These are phyloP conservation scores for Acyrthosiphon pisum DNA, from an alignment of 1,140 invertebrate genomes.

Conservation along the genomic window DNA sequence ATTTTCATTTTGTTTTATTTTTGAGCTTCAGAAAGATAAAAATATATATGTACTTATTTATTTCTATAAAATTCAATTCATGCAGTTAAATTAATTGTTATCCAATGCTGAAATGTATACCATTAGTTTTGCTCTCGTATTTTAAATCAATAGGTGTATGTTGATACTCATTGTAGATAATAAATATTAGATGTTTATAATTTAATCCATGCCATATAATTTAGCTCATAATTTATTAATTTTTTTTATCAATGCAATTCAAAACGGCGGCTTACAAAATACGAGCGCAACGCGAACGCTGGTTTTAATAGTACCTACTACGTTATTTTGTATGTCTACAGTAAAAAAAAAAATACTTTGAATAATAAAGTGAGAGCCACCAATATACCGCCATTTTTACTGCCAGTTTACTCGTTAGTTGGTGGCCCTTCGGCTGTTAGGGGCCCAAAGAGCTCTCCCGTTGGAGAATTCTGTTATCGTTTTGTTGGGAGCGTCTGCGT, in stretches of 20 bases:
- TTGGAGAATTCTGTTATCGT: no score
- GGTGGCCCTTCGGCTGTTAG: no score
- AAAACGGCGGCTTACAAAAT: not conserved
- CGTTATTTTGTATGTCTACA: not conserved
- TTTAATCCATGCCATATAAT: not conserved
- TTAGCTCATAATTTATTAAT: not conserved
- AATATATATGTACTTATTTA: not conserved
- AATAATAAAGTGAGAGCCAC: no score
- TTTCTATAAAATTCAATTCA: not conserved
- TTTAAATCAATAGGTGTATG: not conserved
- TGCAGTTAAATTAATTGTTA: not conserved
- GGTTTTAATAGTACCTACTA: not conserved
- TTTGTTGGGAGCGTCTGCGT: no score
- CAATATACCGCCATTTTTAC: no score
- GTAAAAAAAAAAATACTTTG: no score
- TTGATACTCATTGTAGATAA: not conserved
- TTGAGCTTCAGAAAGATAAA: not conserved
- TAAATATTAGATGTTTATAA: not conserved
- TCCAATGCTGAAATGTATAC: not conserved
- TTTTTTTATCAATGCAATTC: not conserved
- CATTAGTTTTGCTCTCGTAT: not conserved
- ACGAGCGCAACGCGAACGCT: not conserved
- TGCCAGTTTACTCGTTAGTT: no score
- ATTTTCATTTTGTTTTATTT: conserved; percentile 28
- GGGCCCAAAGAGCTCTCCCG: no score